phyloP scores from a whole-genome alignment of 2,113 vertebrate species.

The Python bivittatus region DNA sequence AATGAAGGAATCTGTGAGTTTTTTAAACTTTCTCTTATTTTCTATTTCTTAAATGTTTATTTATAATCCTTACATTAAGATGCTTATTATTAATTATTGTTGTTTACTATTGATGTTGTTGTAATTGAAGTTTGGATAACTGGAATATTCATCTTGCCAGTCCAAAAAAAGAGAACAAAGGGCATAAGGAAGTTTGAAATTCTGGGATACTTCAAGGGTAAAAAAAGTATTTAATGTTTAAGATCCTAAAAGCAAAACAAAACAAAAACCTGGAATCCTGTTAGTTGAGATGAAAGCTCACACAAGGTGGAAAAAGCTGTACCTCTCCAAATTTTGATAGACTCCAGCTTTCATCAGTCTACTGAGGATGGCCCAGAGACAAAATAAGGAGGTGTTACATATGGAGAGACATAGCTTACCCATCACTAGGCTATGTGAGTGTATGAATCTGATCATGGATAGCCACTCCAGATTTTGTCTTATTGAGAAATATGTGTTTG shows the following conservation, averaged over 20 bases:
- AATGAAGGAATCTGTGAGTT: conserved; percentile 25
- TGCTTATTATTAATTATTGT: neutral
- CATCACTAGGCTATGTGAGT: neutral
- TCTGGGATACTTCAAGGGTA: neutral
- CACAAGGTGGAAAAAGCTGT: neutral
- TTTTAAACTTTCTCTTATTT: conserved; percentile 11
- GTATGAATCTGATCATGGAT: neutral
- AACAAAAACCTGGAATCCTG: neutral
- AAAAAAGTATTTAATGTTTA: neutral
- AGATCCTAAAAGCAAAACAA: neutral
- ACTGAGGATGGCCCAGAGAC: neutral
- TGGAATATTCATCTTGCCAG: neutral
- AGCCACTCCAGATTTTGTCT: neutral
- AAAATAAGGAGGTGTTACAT: neutral
- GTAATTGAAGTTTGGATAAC: neutral
- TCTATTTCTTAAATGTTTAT: neutral
- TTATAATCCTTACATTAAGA: neutral
- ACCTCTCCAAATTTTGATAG: neutral
- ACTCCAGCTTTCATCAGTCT: neutral
- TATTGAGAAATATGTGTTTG: neutral
- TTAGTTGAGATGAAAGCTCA: neutral
- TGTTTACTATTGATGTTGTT: neutral
- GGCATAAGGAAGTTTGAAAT: neutral
- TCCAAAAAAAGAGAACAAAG: neutral
- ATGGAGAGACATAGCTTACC: neutral